phyloP scores from a whole-genome alignment of 2,888 invertebrate species.

The Agrochola lota region DNA sequence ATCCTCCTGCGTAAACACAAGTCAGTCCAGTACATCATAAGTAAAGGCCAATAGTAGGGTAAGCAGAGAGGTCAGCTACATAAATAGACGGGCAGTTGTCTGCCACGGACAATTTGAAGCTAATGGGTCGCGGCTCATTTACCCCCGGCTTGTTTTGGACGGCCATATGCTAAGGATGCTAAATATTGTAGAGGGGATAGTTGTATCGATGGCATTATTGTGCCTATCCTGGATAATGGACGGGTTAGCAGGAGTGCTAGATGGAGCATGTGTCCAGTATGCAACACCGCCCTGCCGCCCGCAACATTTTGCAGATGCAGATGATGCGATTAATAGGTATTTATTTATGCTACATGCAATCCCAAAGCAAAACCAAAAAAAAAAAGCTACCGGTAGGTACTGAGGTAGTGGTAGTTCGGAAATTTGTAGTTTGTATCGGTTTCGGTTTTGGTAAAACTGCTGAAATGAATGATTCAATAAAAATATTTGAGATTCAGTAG shows the following conservation, averaged over 20 bases:
- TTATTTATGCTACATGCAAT: neutral
- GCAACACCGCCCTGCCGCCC: neutral
- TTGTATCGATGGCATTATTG: slow-evolving; percentile 15
- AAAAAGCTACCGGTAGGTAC: neutral
- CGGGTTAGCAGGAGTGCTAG: neutral
- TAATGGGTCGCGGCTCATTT: slow-evolving; percentile 83
- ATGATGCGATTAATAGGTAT: neutral
- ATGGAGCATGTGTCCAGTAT: neutral
- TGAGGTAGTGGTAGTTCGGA: neutral
- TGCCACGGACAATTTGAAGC: slow-evolving; percentile 80
- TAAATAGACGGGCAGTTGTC: slow-evolving; percentile 74
- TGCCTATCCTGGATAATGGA: neutral
- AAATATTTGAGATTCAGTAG: neutral
- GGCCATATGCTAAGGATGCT: slow-evolving; percentile 58
- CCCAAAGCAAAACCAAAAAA: neutral
- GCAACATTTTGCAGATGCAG: no score
- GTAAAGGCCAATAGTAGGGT: slow-evolving; percentile 59
- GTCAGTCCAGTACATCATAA: slow-evolving; percentile 62
- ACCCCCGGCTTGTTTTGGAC: slow-evolving; percentile 71
- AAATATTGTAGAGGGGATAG: slow-evolving; percentile 54
- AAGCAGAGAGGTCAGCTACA: slow-evolving; percentile 68
- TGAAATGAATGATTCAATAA: neutral
- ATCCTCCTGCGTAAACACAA: slow-evolving; percentile 53
- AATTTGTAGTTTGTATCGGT: neutral
- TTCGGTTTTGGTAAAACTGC: neutral